A percentile compares a stretch with the other conserved stretches of the same genome.
phyloP scores from a whole-genome alignment of 2,888 invertebrate species.

The Lasius fuliginosus region DNA sequence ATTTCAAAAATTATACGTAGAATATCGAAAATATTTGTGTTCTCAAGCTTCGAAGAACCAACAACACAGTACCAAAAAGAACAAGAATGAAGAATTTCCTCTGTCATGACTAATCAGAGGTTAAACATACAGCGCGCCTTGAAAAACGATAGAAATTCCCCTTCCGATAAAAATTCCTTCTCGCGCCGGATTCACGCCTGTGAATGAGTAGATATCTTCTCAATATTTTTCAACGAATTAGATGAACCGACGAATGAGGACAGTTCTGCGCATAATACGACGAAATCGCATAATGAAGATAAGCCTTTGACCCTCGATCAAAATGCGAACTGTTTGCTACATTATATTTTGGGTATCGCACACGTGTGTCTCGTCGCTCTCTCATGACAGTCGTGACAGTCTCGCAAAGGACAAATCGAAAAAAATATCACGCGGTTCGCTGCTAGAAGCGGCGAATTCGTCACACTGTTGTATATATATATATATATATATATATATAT shows the following conservation, averaged over 20 bases:
- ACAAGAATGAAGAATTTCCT: not conserved
- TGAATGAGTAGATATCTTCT: not conserved
- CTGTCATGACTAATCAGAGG: not conserved
- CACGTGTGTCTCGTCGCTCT: constrained; percentile 55
- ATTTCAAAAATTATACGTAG: not conserved
- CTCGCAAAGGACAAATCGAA: constrained; percentile 47
- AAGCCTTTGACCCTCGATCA: not conserved
- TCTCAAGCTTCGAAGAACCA: not conserved
- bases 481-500: too few species aligned
- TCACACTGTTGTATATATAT: constrained; percentile 12
- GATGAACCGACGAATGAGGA: not conserved
- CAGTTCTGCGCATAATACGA: not conserved
- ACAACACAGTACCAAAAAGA: not conserved
- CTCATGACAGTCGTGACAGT: constrained; percentile 32
- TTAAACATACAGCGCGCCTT: constrained; percentile 6
- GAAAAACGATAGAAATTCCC: not conserved
- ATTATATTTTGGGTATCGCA: constrained; percentile 58
- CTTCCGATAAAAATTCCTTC: not conserved
- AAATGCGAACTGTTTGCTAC: constrained; percentile 3
- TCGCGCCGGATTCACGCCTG: not conserved
- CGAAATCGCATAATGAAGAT: not conserved
- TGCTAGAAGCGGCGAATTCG: constrained; percentile 18
- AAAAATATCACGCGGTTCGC: constrained; percentile 20
- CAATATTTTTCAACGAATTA: not conserved
- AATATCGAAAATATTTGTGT: not conserved